Conservation (phyloP, 2,888 invertebrate genomes). For the Watsonalla binaria region DNA sequence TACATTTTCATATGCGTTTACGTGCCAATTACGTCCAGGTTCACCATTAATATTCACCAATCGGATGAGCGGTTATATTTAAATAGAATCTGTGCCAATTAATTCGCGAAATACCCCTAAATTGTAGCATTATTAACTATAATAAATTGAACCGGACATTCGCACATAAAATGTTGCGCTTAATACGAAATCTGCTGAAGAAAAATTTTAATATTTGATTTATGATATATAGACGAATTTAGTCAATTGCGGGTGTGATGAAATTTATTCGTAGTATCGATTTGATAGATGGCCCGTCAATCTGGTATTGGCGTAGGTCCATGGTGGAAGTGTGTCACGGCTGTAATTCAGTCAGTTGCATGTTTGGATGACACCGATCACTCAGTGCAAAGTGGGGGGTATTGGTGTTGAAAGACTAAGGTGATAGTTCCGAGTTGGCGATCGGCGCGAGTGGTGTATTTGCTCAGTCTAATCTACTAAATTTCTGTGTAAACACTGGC, state of each 20-base stretch:
- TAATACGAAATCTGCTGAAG: no score
- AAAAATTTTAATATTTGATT: no score
- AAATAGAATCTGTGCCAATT: conserved; percentile 66
- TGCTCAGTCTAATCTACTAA: conserved; percentile 23
- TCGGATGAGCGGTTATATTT: conserved; percentile 59
- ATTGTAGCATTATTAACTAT: conserved; percentile 8
- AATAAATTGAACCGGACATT: background rate
- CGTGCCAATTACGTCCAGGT: conserved; percentile 59
- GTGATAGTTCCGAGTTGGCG: conserved; percentile 53
- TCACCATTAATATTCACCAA: conserved; percentile 59
- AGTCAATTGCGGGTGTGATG: background rate
- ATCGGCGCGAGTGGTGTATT: conserved; percentile 26
- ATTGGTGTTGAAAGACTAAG: conserved; percentile 41
- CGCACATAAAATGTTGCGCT: background rate
- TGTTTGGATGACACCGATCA: conserved; percentile 52
- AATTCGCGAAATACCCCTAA: conserved; percentile 27
- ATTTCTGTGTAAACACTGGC: conserved; percentile 21
- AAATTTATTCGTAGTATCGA: conserved; percentile 1
- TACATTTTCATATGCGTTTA: conserved; percentile 51
- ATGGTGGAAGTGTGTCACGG: conserved; percentile 57
- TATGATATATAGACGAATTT: no score
- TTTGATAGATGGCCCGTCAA: conserved; percentile 20
- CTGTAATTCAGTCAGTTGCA: conserved; percentile 40
- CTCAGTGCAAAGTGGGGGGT: conserved; percentile 41
- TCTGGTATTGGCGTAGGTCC: conserved; percentile 47